These are phyloP conservation scores for Hydropsyche tenuis DNA, from an alignment of 1,140 invertebrate genomes.

Conservation along the genomic window DNA sequence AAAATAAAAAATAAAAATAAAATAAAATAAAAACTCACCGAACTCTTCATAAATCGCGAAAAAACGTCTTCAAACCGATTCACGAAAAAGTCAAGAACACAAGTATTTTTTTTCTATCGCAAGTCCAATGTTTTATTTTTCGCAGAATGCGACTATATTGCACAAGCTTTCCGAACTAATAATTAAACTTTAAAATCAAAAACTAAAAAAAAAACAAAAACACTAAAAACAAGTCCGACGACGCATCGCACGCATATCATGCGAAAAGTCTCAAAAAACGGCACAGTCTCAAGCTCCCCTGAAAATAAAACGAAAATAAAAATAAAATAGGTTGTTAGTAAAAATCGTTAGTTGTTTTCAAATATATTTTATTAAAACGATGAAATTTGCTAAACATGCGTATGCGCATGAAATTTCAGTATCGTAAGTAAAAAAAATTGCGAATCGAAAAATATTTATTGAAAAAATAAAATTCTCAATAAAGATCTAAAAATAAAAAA, in stretches of 20 bases:
- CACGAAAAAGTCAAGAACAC: neutral
- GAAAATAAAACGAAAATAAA: neutral
- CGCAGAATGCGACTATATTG: no score
- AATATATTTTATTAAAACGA: neutral
- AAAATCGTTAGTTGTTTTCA: neutral
- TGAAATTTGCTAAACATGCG: no score
- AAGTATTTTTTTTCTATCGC: neutral
- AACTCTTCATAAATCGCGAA: constrained; percentile 10
- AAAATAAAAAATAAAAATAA: neutral
- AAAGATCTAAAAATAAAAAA: no score
- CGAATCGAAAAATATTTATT: no score
- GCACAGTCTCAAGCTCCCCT: neutral
- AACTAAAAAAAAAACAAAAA: neutral
- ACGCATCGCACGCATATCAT: neutral
- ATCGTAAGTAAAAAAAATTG: no score
- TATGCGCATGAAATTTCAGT: no score
- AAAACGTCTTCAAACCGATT: neutral
- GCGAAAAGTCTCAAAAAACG: neutral
- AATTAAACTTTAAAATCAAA: no score
- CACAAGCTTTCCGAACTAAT: no score
- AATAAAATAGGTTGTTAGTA: neutral
- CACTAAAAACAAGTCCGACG: constrained; percentile 8
- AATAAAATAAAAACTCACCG: constrained; percentile 19
- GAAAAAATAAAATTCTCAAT: no score
- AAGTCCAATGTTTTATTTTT: neutral